phyloP scores from a whole-genome alignment of 2,797 vertebrate species.

The Pipistrellus nathusii region DNA sequence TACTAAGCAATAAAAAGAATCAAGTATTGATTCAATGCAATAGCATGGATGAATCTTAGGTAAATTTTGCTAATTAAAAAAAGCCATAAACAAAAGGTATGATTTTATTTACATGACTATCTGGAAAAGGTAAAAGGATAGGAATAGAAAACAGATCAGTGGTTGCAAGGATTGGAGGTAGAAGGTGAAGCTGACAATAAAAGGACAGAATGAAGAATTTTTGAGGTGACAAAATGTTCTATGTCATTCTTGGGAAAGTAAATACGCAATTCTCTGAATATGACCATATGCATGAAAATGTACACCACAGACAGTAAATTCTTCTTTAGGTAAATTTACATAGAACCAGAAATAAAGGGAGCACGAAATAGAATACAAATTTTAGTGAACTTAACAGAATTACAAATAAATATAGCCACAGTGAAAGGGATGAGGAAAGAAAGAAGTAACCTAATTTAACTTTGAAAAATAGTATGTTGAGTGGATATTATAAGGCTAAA shows the following conservation, averaged over 20 bases:
- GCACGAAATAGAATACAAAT: background rate
- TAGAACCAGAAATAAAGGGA: background rate
- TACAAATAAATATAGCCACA: background rate
- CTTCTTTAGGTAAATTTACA: background rate
- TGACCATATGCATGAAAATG: background rate
- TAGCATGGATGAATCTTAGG: background rate
- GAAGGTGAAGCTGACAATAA: background rate
- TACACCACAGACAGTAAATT: background rate
- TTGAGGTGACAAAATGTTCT: background rate
- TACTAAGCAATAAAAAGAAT: background rate
- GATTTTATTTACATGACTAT: background rate
- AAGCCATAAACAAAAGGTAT: background rate
- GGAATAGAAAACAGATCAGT: background rate
- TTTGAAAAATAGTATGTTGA: background rate
- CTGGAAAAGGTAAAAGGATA: background rate
- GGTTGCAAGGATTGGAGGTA: background rate
- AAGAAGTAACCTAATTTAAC: background rate
- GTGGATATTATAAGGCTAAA: background rate
- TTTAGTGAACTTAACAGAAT: background rate
- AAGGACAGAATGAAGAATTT: background rate
- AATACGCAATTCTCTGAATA: background rate
- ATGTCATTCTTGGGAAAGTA: background rate
- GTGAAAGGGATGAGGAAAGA: background rate
- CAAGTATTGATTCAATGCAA: background rate
- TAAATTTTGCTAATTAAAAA: background rate